Base-by-base conservation (phyloP, 2,113 vertebrate genomes). In the Tamias sibiricus region DNA sequence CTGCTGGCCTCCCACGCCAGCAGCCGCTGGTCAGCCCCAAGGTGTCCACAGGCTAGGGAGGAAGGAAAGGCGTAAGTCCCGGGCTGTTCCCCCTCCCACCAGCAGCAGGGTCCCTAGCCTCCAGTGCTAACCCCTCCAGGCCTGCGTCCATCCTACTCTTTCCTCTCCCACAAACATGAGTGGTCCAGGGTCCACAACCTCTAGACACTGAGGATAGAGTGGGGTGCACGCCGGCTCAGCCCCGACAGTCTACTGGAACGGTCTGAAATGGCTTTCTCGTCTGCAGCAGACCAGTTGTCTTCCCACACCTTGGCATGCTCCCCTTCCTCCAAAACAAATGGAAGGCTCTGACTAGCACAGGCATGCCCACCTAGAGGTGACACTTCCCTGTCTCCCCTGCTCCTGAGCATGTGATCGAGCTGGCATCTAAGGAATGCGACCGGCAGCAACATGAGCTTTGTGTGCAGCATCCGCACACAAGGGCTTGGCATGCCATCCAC, bases 401-500 rank as follows among this genome's bases (percentile, higher is more conserved):
- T 47, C 68, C 44, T 2, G 4, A 42, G 30, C 69, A 16, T 2
- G 10, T 26, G 94, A 74, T 17, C 47, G 44, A 10, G 32, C 13
- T n/a, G 74, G 62, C 12, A 8, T 75, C 44, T 28, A 3, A 0
- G 40, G 30, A 35, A 66, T 4, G 14, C 4, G 24, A 44, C 17
- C 54, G 37, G 49, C 82, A 54, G 49, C 3, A 28, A 9, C 10
- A 0, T 0, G 22, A 42, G 47, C 75, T 54, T 44, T 42, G 6
- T 40, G 24, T 14, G 1, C 32, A 64, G 9, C 76, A 16, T 24
- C 2, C 4, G n/a, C 32, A 57, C 35, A 9, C 0, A 4, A 72
- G 40, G 16, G 37, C 42, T 37, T 2, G 2, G 2, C 14, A 0
- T 0, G 2, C 28, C 52, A 32, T 12, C n/a, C 17, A 1, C 37